phyloP scores from a whole-genome alignment of 2,797 vertebrate genomes.

The Micrastur ruficollis region DNA sequence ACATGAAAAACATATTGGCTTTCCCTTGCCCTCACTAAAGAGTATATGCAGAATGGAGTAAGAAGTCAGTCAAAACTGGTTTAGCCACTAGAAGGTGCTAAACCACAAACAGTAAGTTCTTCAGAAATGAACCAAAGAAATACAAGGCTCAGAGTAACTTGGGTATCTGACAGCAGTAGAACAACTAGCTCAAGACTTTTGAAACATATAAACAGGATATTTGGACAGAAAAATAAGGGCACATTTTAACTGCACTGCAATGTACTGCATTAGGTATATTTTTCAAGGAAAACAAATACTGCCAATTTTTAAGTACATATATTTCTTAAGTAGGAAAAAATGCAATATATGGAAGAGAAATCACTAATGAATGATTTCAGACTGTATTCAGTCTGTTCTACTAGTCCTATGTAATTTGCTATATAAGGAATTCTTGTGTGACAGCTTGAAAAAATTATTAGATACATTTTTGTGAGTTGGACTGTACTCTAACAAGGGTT shows the following conservation, averaged over 20 bases:
- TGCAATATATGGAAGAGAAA: not conserved
- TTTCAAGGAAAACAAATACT: not conserved
- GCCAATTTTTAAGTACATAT: not conserved
- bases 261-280: not conserved
- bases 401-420: not conserved
- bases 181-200: not conserved
- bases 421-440: not conserved
- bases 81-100: conserved; percentile 58
- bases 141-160: not conserved
- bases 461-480: not conserved
- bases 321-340: not conserved
- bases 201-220: not conserved
- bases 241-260: not conserved
- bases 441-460: not conserved
- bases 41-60: not conserved
- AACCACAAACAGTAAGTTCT: not conserved
- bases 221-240: not conserved
- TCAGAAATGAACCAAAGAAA: not conserved
- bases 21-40: not conserved
- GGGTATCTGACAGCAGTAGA: not conserved
- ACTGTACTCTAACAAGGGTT: not conserved
- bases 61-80: not conserved
- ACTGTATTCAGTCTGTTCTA: not conserved
- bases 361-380: not conserved
- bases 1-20: not conserved